Percentiles rank a stretch among this genome's conserved stretches.
These are phyloP conservation scores for Diacarnus erythraeanus DNA, from an alignment of 37 sponge, comb jelly and placozoan genomes.

Conservation along the genomic window DNA sequence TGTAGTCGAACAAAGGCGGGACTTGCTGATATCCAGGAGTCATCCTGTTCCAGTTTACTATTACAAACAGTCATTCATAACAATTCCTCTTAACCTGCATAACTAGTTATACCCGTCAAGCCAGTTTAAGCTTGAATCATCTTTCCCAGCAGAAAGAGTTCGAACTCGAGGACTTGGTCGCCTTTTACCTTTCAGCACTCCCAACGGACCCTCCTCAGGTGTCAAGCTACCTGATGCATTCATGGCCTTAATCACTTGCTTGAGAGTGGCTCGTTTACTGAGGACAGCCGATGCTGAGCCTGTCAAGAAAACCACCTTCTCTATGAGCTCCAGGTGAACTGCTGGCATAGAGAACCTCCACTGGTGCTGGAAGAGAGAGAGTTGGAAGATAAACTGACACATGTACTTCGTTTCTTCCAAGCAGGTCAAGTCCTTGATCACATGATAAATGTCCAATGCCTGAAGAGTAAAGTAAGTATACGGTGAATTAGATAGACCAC, in stretches of 20 bases:
- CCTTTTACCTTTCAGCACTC: background rate
- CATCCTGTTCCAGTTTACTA: constrained; percentile 25
- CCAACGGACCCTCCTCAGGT: constrained; percentile 10
- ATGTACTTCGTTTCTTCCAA: constrained; percentile 31
- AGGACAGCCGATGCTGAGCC: constrained; percentile 34
- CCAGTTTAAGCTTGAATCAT: background rate
- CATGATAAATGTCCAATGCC: constrained; percentile 47
- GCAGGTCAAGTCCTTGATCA: constrained; percentile 9
- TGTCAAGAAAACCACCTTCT: background rate
- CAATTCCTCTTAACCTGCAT: too few relatives aligned
- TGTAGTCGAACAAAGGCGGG: constrained; percentile 43
- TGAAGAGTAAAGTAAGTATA: background rate
- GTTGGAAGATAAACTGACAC: constrained; percentile 35
- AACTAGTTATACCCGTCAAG: background rate
- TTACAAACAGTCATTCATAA: background rate
- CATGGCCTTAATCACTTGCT: constrained; percentile 57
- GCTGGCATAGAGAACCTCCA: constrained; percentile 53
- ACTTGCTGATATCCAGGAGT: constrained; percentile 36
- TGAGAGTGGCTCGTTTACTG: constrained; percentile 26
- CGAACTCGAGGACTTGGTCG: background rate
- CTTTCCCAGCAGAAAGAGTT: background rate
- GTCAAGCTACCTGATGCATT: constrained; percentile 33
- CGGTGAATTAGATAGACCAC: too few relatives aligned
- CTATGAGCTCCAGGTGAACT: constrained; percentile 21
- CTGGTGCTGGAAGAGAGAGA: constrained; percentile 41